These are phyloP conservation scores for Mesembrinibis cayennensis DNA, from an alignment of 2,113 vertebrate species.

Conservation along the genomic window DNA sequence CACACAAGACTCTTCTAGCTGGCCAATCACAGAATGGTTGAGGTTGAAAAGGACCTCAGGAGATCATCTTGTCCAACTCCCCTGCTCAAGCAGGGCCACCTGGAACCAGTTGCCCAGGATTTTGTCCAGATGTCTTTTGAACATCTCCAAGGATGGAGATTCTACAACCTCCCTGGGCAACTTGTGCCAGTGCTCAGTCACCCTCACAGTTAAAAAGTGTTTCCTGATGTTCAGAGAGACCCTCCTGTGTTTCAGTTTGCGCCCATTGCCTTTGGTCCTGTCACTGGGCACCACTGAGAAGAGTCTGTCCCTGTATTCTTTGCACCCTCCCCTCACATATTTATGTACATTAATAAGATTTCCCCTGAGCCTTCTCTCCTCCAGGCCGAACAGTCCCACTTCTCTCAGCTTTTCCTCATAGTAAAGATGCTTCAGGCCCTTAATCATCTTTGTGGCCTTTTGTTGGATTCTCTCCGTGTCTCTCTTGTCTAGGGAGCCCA, in stretches of 20 bases:
- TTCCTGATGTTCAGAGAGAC: not conserved
- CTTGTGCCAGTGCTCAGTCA: not conserved
- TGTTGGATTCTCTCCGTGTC: not conserved
- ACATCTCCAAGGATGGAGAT: not conserved
- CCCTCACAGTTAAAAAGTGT: not conserved
- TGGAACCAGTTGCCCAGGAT: not conserved
- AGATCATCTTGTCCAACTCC: not conserved
- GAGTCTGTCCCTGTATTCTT: rapidly evolving
- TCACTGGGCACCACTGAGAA: not conserved
- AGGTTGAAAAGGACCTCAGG: not conserved
- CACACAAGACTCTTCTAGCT: too few relatives aligned
- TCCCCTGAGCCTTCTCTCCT: not conserved
- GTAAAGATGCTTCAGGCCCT: not conserved
- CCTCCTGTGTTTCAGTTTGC: not conserved
- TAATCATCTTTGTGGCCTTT: not conserved
- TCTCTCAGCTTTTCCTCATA: not conserved
- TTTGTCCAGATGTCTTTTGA: not conserved
- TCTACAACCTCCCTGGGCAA: not conserved
- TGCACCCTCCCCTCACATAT: not conserved
- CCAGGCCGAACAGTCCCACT: not conserved
- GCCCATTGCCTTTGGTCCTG: not conserved
- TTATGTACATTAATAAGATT: not conserved
- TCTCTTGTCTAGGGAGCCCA: not conserved
- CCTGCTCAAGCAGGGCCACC: not conserved
- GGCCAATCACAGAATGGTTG: not conserved